Conservation (phyloP, 2,888 invertebrate genomes). For the Iphiclides podalirius region DNA sequence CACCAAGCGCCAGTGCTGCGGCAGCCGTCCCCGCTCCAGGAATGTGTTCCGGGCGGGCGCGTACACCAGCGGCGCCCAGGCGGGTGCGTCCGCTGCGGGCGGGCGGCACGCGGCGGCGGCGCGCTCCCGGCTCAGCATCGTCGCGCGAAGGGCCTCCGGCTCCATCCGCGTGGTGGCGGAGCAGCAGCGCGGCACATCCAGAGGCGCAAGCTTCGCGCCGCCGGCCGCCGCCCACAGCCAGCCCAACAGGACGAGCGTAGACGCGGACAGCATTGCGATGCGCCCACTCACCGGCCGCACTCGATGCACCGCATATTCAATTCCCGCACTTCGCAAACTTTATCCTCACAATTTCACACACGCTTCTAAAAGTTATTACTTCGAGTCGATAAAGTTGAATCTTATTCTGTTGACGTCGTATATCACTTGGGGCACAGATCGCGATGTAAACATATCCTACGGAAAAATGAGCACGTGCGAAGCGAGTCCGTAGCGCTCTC, state of each 20-base stretch:
- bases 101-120: conserved; percentile 42
- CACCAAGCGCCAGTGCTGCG: conserved; percentile 69
- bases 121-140: conserved; percentile 65
- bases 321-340: conserved; percentile 13
- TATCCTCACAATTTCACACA: conserved; percentile 4
- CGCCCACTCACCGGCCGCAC: conserved; percentile 40
- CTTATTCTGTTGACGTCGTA: conserved; percentile 12
- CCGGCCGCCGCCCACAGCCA: conserved; percentile 34
- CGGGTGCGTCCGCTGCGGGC: conserved; percentile 37
- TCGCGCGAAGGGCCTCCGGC: conserved; percentile 61
- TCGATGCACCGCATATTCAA: conserved; percentile 27
- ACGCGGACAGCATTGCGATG: conserved; percentile 34
- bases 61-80: conserved; percentile 81
- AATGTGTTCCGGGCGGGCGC: conserved; percentile 66
- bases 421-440: conserved; percentile 18
- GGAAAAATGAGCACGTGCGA: conserved; percentile 49
- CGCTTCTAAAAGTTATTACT: conserved; percentile 5
- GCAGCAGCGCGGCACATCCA: conserved; percentile 54
- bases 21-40: conserved; percentile 60
- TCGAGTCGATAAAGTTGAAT: conserved; percentile 1
- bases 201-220: conserved; percentile 45
- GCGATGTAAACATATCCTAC: conserved; percentile 32
- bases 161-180: conserved; percentile 40
- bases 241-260: conserved; percentile 28
- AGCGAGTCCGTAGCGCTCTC: conserved; percentile 6